Percentiles rank a stretch among this genome's conserved stretches.
Conservation (phyloP, 2,888 invertebrate species). For the Eupithecia vulgata region DNA sequence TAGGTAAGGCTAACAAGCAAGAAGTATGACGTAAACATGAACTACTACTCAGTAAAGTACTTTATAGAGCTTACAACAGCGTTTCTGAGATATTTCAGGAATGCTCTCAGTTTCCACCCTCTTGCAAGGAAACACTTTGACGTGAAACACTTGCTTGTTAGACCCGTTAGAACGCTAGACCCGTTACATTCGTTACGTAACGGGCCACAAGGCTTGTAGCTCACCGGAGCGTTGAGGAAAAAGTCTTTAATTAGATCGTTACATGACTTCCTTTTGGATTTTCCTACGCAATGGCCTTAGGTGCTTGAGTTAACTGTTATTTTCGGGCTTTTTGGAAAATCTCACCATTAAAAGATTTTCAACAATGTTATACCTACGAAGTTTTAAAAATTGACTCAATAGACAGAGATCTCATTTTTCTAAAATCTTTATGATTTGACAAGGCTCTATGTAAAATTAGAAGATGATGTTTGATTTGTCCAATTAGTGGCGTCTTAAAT, state of each 20-base stretch:
- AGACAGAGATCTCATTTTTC: no score
- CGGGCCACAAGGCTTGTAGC: slow-evolving; percentile 2
- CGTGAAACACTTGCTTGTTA: slow-evolving; percentile 34
- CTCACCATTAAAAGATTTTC: background rate
- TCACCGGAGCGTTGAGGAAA: slow-evolving; percentile 3
- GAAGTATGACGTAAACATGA: background rate
- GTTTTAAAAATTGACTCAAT: no score
- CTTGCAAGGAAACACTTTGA: slow-evolving; percentile 46
- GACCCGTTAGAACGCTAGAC: slow-evolving; percentile 6
- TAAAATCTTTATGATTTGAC: no score
- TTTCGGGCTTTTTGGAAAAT: background rate
- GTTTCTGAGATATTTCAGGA: slow-evolving; percentile 3
- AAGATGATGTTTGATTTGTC: no score
- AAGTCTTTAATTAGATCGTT: slow-evolving; percentile 5
- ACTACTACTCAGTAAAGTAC: background rate
- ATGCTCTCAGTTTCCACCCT: slow-evolving; percentile 30
- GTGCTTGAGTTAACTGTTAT: background rate
- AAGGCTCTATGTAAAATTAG: no score
- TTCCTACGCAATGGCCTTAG: background rate
- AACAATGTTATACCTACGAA: no score
- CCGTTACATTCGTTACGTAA: slow-evolving; percentile 18
- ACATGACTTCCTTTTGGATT: background rate
- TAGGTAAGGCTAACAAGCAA: background rate
- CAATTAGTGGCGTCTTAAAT: no score
- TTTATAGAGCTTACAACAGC: background rate